Base-by-base conservation (phyloP, 2,888 invertebrate genomes). In the Stenoptilia bipunctidactyla region DNA sequence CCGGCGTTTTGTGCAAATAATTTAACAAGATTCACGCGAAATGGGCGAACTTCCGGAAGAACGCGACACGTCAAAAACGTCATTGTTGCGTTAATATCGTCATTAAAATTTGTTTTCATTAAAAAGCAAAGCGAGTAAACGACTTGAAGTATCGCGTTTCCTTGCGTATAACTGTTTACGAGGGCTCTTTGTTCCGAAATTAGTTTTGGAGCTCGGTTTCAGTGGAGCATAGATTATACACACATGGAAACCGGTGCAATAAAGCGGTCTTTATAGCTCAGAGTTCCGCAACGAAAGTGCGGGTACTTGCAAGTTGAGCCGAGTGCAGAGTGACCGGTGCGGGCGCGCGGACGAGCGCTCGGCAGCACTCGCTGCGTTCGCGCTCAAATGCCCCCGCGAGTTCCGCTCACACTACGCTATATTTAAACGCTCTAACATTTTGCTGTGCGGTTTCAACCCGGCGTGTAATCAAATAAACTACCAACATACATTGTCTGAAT, bases 21-120 rank as follows among this genome's bases (percentile, higher is more conserved):
- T 75, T 77, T 64, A 75, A 61, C 61, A 69, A 69, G 72, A 69
- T 64, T 68, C 73, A 65, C 70, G 60, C 71, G 63, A 60, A 76
- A 76, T 68, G 74, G 68, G 66, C 59, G 66, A 56, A 61, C 54
- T 30, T 30, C 9, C 30, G n/a, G n/a, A 8, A 4, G 30, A n/a
- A 30, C 9, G 10, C 30, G 30, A 51, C 47, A 51, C 48, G 49
- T 48, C 46, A 47, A 48, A 44, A 42, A 45, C 43, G 45, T 9
- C 30, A 30, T n/a, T 9, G n/a, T n/a, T 4, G 2, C n/a, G 30
- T 12, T 30, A n/a, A 30, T 10, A 3, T 30, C 12, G 30, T 12
- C 12, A 30, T 30, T 30, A 30, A 30, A 30, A 30, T n/a, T 30
- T 30, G 30, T 30, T 30, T 30, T 30, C 30, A 9, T n/a, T 10